A percentile compares a stretch with the other conserved stretches of the same genome.
Evolutionary conservation across 2,888 invertebrate species (phyloP).

Genomic region (Hipparchia sbordonii): DNA sequence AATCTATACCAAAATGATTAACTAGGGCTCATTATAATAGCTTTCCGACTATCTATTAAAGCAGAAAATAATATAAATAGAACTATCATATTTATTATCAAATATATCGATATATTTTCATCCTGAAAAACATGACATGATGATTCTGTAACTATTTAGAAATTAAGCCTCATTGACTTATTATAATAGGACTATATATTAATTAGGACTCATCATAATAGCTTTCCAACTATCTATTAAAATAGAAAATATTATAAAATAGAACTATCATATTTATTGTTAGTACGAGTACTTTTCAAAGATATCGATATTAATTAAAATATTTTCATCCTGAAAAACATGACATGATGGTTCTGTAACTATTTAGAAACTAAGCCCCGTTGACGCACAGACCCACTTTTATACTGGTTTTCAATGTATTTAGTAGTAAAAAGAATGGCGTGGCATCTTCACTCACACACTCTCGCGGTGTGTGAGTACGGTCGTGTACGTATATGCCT

Average conservation of each 20-base stretch:
- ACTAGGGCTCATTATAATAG: too few relatives aligned
- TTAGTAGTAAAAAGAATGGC: conserved; percentile 62
- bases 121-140: conserved; percentile 46
- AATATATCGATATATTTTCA: conserved; percentile 2
- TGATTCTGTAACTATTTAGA: conserved; percentile 52
- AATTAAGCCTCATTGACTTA: conserved; percentile 59
- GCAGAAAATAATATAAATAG: neutral
- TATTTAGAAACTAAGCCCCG: conserved; percentile 66
- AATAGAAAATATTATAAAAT: neutral
- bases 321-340: conserved; percentile 33
- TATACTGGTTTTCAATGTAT: conserved; percentile 73
- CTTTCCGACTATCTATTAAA: neutral
- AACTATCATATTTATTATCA: neutral
- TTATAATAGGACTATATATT: neutral
- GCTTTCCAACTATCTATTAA: neutral
- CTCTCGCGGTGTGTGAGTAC: conserved; percentile 49
- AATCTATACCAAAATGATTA: too few relatives aligned
- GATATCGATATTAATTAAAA: neutral
- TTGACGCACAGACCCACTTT: conserved; percentile 57
- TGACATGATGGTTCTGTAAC: conserved; percentile 47
- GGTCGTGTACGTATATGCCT: conserved; percentile 64
- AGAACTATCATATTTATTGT: neutral
- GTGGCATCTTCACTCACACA: conserved; percentile 67
- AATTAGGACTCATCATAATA: neutral
- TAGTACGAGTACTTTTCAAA: neutral